phyloP scores from a whole-genome alignment of 2,797 vertebrate species.

The Spondyliosoma cantharus region DNA sequence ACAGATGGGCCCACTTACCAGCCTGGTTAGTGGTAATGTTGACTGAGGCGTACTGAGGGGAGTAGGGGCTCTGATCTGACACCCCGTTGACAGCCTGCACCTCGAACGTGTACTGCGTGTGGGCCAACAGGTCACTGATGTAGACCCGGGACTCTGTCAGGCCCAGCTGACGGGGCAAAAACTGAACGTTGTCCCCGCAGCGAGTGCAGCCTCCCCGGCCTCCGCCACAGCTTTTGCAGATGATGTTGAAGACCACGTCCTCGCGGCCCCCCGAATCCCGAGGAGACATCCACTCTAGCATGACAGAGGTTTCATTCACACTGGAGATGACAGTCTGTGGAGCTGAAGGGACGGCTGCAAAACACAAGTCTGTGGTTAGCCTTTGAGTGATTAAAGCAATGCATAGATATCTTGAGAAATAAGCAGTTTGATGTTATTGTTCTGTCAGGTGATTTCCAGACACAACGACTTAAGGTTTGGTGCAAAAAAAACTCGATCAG shows the following conservation, averaged over 20 bases:
- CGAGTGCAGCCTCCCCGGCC: constrained; percentile 92
- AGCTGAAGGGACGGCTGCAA: constrained; percentile 91
- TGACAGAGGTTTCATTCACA: constrained; percentile 96
- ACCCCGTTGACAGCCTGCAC: constrained; percentile 97
- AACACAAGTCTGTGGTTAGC: constrained; percentile 12
- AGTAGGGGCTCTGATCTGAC: constrained; percentile 97
- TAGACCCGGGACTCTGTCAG: constrained; percentile 92
- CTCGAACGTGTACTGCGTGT: constrained; percentile 99
- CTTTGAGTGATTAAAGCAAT: background rate
- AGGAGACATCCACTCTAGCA: constrained; percentile 93
- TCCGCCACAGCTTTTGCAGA: constrained; percentile 96
- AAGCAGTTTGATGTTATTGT: background rate
- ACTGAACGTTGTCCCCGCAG: constrained; percentile 97
- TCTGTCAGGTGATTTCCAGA: background rate
- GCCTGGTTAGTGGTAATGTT: constrained; percentile 99
- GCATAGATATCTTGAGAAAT: background rate
- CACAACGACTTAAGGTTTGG: too few species aligned
- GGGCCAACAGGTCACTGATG: constrained; percentile 95
- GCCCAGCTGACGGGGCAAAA: constrained; percentile 93
- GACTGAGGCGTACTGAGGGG: constrained; percentile 92
- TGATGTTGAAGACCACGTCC: constrained; percentile 97
- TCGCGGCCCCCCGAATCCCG: constrained; percentile 92
- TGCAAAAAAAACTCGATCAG: too few species aligned
- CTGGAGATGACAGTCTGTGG: constrained; percentile 95
- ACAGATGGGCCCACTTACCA: constrained; percentile 87